A percentile compares a stretch with the other conserved stretches of the same genome.
phyloP scores from a whole-genome alignment of 2,113 vertebrate species.

The Lophura nycthemera region DNA sequence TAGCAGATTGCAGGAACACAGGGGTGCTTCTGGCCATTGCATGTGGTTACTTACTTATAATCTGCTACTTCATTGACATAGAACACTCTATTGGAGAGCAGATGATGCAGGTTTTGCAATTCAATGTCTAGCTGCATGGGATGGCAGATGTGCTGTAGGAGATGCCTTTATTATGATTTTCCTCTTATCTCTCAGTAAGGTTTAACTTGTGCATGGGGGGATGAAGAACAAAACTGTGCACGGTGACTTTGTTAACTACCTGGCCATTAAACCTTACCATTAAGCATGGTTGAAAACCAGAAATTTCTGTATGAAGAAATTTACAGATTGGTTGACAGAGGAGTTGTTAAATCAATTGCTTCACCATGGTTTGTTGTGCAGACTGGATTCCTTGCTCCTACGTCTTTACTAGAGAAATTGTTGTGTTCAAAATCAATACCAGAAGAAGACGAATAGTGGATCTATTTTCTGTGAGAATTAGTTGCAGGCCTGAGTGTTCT shows the following conservation, averaged over 20 bases:
- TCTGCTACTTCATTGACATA: neutral
- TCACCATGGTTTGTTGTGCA: neutral
- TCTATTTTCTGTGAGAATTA: neutral
- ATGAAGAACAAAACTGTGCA: conserved; percentile 28
- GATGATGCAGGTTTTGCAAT: neutral
- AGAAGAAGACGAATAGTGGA: fast-evolving
- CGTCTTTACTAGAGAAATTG: neutral
- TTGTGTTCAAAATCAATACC: neutral
- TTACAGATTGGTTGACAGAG: neutral
- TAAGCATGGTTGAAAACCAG: neutral
- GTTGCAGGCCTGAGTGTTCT: fast-evolving
- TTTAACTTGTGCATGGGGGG: conserved; percentile 11
- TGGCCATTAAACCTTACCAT: neutral
- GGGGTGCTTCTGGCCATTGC: neutral
- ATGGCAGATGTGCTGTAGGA: neutral
- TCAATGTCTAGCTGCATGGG: neutral
- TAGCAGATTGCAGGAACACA: neutral
- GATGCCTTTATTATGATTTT: neutral
- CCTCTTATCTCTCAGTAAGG: neutral
- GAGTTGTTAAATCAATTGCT: neutral
- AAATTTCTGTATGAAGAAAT: conserved; percentile 14
- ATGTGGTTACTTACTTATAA: neutral
- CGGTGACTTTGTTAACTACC: conserved; percentile 24
- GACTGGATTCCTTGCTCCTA: neutral
- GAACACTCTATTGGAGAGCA: neutral